Percentiles rank a stretch among this genome's conserved stretches.
These are phyloP conservation scores for Notoglanidium macrostoma DNA, from an alignment of 2,797 vertebrate genomes.

Conservation along the genomic window DNA sequence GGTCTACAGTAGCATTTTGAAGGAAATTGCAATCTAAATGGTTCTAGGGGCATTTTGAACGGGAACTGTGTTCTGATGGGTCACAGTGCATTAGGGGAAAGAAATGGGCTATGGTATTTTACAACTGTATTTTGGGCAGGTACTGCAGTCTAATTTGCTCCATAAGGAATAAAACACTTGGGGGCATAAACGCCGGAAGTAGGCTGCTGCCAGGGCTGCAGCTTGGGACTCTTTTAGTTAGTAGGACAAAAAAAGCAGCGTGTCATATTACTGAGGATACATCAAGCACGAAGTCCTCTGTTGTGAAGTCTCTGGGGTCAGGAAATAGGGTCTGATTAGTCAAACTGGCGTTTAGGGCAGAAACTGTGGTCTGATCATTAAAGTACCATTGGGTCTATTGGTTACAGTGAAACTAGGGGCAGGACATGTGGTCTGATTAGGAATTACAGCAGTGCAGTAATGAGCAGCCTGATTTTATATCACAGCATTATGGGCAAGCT, in stretches of 20 bases:
- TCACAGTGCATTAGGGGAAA: not conserved
- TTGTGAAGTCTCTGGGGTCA: not conserved
- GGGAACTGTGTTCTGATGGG: not conserved
- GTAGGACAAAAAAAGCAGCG: not conserved
- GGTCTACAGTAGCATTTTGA: not conserved
- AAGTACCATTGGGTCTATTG: not conserved
- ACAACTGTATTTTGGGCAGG: not conserved
- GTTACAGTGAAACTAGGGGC: not conserved
- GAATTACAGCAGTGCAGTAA: not conserved
- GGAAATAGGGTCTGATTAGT: not conserved
- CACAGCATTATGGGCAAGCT: not conserved
- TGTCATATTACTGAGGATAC: not conserved
- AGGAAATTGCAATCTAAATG: not conserved
- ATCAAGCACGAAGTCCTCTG: not conserved
- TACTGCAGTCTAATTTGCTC: not conserved
- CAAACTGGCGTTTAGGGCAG: not conserved
- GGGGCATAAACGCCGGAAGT: too few relatives aligned
- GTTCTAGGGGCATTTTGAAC: not conserved
- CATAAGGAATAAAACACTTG: not conserved
- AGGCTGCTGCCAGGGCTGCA: not conserved
- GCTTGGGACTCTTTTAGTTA: not conserved
- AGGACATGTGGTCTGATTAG: not conserved
- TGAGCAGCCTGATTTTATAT: not conserved
- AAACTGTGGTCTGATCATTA: not conserved
- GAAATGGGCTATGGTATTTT: not conserved